Evolutionary conservation across 2,888 invertebrate genomes (phyloP).

Genomic region (Plagodis pulveraria): DNA sequence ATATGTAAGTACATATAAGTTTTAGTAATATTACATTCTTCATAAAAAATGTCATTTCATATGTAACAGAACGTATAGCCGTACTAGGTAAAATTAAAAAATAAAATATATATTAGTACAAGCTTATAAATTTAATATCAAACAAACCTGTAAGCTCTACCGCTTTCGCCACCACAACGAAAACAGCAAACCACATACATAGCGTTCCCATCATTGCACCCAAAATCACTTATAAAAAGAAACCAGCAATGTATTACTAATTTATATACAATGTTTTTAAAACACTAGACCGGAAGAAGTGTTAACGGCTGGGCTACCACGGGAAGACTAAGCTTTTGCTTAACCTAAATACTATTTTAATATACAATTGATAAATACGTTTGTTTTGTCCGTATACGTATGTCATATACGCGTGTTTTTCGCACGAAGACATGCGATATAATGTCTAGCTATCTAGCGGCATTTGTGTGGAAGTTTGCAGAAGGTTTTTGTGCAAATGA

Average conservation of each 20-base stretch:
- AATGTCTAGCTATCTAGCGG: background rate
- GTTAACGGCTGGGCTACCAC: slow-evolving; percentile 1
- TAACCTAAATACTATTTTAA: background rate
- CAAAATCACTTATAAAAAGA: background rate
- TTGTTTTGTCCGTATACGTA: slow-evolving; percentile 4
- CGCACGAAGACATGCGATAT: background rate
- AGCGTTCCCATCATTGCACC: slow-evolving; percentile 17
- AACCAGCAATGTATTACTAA: slow-evolving; percentile 9
- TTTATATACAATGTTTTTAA: background rate
- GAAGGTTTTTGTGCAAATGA: too few relatives aligned
- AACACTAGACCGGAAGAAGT: background rate
- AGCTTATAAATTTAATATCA: background rate
- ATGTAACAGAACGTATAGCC: too few relatives aligned
- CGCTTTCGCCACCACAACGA: slow-evolving; percentile 18
- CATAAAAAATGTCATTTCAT: too few relatives aligned
- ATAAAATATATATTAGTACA: too few relatives aligned
- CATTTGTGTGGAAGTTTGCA: too few relatives aligned
- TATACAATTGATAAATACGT: background rate
- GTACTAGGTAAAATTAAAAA: too few relatives aligned
- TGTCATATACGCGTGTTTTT: slow-evolving; percentile 5
- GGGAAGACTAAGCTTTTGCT: slow-evolving; percentile 7
- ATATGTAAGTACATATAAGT: too few relatives aligned
- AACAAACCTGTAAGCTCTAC: slow-evolving; percentile 28
- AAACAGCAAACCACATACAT: slow-evolving; percentile 19
- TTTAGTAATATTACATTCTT: too few relatives aligned